Evolutionary conservation across 2,888 invertebrate species (phyloP), one percentile per base, ranked within the genome.

Genomic region (Pilophorus perplexus): DNA sequence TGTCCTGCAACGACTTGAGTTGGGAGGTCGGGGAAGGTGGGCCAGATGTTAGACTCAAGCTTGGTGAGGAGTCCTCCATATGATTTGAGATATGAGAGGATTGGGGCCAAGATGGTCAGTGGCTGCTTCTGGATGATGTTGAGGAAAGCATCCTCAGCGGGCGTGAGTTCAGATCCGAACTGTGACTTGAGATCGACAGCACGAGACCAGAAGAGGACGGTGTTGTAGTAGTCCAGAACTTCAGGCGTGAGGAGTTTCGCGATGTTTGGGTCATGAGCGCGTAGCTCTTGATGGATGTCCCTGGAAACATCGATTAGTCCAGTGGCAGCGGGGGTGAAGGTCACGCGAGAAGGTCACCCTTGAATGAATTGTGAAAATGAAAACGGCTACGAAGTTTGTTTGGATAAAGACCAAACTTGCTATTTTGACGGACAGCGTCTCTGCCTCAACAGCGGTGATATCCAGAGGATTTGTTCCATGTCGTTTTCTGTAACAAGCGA

Each of bases 41-140:
- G 57, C 46, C 59, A 66, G 1, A 66, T 10, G 37, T 66, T 27
- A 1, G 66, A 66, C 38, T 66, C 59, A 10, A 59, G 3, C 16
- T 59, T 59, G 2, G 66, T 59, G 23, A 59, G 37, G 2, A 66
- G 33, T 3, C 37, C 23, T 1, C 66, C 66, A 23, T 48, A 66
- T 2, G 37, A 22, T 48, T 66, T 66, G 8, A 59, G 59, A 20
- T 59, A 66, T 14, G 59, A 20, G 0, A 59, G 46, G 33, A 66
- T 12, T n/a, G 60, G 66, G 1, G 57, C 59, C 2, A 50, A 60
- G 23, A 66, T 25, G 16, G 65, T 44, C 20, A 65, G 44, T 1
- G 50, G 64, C 23, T 59, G 2, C 3, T 14, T 8, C 18, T 27
- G n/a, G 1, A 14, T 50, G 2, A 44, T 44, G 37, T 6, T 8